Base-by-base conservation (phyloP, 2,888 invertebrate genomes). In the Augochlorella aurata region DNA sequence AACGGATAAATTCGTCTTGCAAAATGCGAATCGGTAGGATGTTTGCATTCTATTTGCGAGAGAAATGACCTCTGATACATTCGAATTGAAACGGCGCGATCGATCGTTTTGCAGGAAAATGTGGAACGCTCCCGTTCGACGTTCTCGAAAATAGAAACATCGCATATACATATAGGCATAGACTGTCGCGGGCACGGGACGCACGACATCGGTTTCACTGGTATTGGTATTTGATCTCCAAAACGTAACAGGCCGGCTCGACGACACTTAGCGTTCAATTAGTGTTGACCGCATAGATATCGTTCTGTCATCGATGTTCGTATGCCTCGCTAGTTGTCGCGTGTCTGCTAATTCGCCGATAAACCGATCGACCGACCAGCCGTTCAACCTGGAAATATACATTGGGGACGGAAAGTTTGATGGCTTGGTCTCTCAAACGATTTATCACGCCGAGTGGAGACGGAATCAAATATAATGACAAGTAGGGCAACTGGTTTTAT, bases 71-170 rank as follows among this genome's bases (percentile, higher is more conserved):
- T 49, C 16, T 18, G 29, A 66, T 67, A 77, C 29, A 45, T 65
- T 74, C 52, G 44, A 50, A 78, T 78, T 49, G 65, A 73, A 52
- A 44, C n/a, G 54, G n/a, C n/a, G 71, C 72, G 63, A 83, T 83
- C 83, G 83, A 83, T 83, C 75, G 83, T 79, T 73, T 66, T 68
- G 29, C 71, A 44, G 58, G 52, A 71, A 72, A 50, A 83, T 83
- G 72, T 83, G 69, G 83, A 83, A 72, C 83, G 65, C 67, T 74
- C 74, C 68, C 79, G 45, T 79, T 83, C 83, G 65, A 83, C 79
- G 49, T 78, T 58, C 47, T 83, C 79, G 72, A 79, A 83, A 83
- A 74, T 79, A 83, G 72, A 67, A 82, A 69, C 61, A 72, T 72
- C 52, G 54, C 73, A 70, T 81, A 21, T 81, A 38, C 73, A 70